Evolutionary conservation across 2,797 vertebrate genomes (phyloP), one percentile per base, ranked within the genome.

Genomic region (Apogon hyalosoma): DNA sequence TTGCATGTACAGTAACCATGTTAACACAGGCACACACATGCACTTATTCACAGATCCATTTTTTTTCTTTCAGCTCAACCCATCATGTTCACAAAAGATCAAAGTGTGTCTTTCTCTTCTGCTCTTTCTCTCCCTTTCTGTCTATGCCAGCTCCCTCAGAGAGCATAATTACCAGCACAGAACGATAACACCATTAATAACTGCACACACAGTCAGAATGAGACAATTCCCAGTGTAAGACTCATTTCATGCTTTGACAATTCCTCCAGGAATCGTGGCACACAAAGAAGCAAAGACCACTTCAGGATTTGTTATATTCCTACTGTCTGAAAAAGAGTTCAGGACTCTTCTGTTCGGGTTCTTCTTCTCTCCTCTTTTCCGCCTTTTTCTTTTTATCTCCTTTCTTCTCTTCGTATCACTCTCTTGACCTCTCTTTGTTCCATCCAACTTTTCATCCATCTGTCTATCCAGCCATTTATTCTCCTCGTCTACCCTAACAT

Each of bases 161-260:
- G 86, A 90, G 85, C 79, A 83, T 93, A 93, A 93, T 94, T 93
- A 93, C 90, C 89, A 92, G 90, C 87, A 91, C 86, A 85, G 89
- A 90, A 90, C 73, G 92, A 94, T 93, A 93, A 92, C 90, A 89
- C 90, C 87, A 92, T 93, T 92, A 92, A 90, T 88, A 91, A 90
- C 79, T 83, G 77, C 71, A 74, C 80, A 73, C 86, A 84, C 84
- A 89, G 87, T 87, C 76, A 84, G 78, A 87, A 90, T 88, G 84
- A 88, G 84, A 90, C 90, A 87, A 90, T 91, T 91, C 89, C 86
- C 85, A 82, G 84, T 40, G 71, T 88, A 89, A 91, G 90, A 92
- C 90, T 94, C 90, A 93, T 93, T 93, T 93, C 91, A 93, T 92
- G 92, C 90, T 92, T 92, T 92, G 90, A 90, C 89, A 92, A 88